A percentile compares a stretch with the other conserved stretches of the same genome.
These are phyloP conservation scores for Bufo gargarizans DNA, from an alignment of 2,113 vertebrate genomes.

Conservation along the genomic window DNA sequence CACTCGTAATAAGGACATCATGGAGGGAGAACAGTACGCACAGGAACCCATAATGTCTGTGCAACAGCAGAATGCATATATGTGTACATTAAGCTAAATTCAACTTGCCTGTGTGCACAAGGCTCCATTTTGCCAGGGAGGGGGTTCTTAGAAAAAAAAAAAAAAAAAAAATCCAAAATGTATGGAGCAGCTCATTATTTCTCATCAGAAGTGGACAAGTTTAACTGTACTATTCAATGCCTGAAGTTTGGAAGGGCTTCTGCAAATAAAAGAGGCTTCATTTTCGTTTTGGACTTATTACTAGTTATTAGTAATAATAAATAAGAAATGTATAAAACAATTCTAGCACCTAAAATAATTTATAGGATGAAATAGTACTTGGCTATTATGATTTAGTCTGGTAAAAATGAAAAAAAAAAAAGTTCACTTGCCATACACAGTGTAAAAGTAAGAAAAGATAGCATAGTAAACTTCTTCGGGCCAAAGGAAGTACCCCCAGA, in stretches of 20 bases:
- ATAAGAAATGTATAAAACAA: background rate
- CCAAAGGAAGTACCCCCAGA: too few species aligned
- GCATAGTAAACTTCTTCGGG: too few species aligned
- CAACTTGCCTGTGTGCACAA: background rate
- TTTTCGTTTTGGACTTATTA: background rate
- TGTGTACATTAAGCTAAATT: conserved; percentile 3
- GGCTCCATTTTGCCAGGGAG: background rate
- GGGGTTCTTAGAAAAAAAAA: background rate
- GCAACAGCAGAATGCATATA: background rate
- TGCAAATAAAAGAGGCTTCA: background rate
- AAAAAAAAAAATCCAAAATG: background rate
- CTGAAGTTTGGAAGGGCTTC: background rate
- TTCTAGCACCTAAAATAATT: background rate
- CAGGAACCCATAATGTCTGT: conserved; percentile 25
- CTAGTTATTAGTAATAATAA: background rate
- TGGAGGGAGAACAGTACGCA: conserved; percentile 17
- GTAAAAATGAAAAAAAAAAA: too few species aligned
- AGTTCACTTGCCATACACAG: too few species aligned
- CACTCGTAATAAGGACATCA: background rate
- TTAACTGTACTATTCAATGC: background rate
- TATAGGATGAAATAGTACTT: background rate
- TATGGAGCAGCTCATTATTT: background rate
- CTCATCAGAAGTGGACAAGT: background rate
- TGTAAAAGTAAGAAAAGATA: too few species aligned
- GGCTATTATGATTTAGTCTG: background rate